These are phyloP conservation scores for Taeniopygia guttata DNA, from an alignment of 2,797 vertebrate species.

Conservation along the genomic window DNA sequence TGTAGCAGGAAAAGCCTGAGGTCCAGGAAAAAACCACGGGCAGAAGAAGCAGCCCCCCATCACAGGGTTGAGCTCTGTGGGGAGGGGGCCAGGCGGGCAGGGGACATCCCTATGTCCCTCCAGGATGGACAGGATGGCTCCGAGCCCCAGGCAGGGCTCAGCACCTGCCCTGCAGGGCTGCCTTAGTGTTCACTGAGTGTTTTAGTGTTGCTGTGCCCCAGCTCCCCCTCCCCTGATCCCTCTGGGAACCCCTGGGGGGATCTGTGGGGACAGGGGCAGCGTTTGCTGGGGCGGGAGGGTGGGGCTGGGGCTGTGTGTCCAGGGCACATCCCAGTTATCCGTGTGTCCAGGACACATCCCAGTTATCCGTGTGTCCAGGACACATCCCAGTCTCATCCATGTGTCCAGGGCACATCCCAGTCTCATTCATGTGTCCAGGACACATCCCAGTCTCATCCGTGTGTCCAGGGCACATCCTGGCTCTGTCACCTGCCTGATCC, in stretches of 20 bases:
- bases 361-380: neutral
- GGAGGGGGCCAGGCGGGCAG: neutral
- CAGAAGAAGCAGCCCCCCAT: neutral
- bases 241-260: neutral
- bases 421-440: too few species aligned
- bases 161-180: neutral
- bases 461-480: neutral
- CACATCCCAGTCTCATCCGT: neutral
- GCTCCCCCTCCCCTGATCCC: neutral
- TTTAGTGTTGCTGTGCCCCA: constrained; percentile 8
- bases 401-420: neutral
- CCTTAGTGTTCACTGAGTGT: constrained; percentile 10
- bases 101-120: neutral
- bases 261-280: neutral
- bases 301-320: neutral
- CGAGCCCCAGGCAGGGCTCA: neutral
- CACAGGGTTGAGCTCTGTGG: rapidly evolving
- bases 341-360: neutral
- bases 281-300: neutral
- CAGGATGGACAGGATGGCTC: neutral
- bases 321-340: too few species aligned
- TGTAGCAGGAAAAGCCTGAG: neutral
- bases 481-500: neutral
- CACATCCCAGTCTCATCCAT: too few species aligned
- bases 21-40: neutral